A percentile compares a stretch with the other conserved stretches of the same genome.
These are phyloP conservation scores for Choristoneura rosaceana DNA, from an alignment of 2,888 invertebrate species.

Conservation along the genomic window DNA sequence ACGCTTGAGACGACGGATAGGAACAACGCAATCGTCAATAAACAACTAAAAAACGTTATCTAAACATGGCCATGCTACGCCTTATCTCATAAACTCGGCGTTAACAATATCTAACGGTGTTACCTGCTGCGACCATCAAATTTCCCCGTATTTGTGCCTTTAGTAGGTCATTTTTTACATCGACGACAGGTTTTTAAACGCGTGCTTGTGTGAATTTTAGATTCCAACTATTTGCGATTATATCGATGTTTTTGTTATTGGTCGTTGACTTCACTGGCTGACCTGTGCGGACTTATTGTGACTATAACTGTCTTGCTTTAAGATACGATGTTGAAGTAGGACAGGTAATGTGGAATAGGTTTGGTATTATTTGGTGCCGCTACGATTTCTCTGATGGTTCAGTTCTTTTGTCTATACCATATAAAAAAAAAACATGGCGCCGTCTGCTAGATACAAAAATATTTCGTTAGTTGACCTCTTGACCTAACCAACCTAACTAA, in stretches of 20 bases:
- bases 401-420: too few species aligned
- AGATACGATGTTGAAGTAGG: constrained; percentile 3
- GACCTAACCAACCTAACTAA: too few species aligned
- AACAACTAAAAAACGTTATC: constrained; percentile 15
- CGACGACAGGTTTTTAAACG: constrained; percentile 73
- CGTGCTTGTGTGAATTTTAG: constrained; percentile 60
- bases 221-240: constrained; percentile 59
- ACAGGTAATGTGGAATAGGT: not conserved
- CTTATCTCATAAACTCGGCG: constrained; percentile 66
- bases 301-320: constrained; percentile 8
- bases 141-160: constrained; percentile 72
- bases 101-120: constrained; percentile 61
- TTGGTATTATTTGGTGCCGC: constrained; percentile 1
- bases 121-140: constrained; percentile 62
- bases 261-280: constrained; percentile 50
- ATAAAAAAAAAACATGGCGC: too few species aligned
- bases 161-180: constrained; percentile 73
- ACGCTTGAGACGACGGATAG: not conserved
- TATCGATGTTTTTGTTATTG: constrained; percentile 61
- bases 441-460: too few species aligned
- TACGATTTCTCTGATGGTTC: not conserved
- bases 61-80: constrained; percentile 14
- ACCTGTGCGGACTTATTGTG: constrained; percentile 8
- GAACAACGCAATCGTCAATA: constrained; percentile 13
- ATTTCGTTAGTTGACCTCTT: not conserved